Percentiles rank a stretch among this genome's conserved stretches.
Evolutionary conservation across 2,888 invertebrate genomes (phyloP).

Genomic region (Mycalesis mineus): DNA sequence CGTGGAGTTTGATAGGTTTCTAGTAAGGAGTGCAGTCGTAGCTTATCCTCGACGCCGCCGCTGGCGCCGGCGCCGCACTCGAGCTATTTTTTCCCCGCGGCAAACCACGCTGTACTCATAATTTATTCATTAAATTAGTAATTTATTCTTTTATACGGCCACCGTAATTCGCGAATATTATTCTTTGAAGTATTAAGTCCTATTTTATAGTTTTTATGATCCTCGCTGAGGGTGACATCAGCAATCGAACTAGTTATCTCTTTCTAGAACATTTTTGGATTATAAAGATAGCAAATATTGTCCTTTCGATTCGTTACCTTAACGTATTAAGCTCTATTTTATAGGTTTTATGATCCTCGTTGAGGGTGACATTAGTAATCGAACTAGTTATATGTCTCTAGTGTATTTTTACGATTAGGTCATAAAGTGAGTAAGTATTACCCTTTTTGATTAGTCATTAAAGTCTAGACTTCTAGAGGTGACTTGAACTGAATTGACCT

Average conservation of each 20-base stretch:
- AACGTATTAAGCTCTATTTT: background rate
- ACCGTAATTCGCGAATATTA: conserved; percentile 51
- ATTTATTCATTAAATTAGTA: conserved; percentile 72
- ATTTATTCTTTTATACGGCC: conserved; percentile 60
- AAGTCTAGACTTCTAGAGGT: conserved; percentile 7
- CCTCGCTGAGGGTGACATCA: no score
- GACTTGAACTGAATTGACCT: conserved; percentile 2
- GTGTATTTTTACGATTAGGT: conserved; percentile 25
- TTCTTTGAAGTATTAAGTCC: no score
- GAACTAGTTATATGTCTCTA: conserved; percentile 12
- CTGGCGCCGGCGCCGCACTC: conserved; percentile 69
- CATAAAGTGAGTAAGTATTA: conserved; percentile 12
- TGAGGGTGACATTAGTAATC: background rate
- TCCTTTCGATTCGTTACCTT: no score
- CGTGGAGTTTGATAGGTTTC: conserved; percentile 38
- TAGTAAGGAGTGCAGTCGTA: conserved; percentile 50
- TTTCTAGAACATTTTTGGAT: no score
- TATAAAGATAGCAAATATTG: no score
- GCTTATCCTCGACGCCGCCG: conserved; percentile 59
- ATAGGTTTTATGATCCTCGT: background rate
- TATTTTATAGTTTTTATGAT: conserved; percentile 15
- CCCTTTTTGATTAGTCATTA: conserved; percentile 3
- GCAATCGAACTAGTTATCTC: no score
- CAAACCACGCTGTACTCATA: conserved; percentile 60
- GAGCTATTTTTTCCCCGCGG: conserved; percentile 68